Percentiles rank a stretch among this genome's conserved stretches.
phyloP scores from a whole-genome alignment of 2,797 vertebrate species.

The Chaetophractus vellerosus region DNA sequence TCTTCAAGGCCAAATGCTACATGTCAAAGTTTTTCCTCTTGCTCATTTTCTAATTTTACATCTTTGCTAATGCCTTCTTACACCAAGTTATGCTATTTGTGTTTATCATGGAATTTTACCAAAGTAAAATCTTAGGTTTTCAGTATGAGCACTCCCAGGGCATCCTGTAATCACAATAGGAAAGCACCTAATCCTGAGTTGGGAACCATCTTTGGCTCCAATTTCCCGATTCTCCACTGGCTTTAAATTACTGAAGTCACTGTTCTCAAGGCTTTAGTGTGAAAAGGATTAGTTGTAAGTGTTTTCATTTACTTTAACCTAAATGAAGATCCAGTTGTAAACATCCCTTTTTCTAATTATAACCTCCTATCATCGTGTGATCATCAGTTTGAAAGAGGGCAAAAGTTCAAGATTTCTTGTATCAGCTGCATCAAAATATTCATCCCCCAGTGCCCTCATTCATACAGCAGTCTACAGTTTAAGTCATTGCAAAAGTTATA shows the following conservation, averaged over 20 bases:
- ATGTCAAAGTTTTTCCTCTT: neutral
- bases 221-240: slow-evolving; percentile 30
- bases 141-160: neutral
- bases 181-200: neutral
- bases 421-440: neutral
- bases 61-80: neutral
- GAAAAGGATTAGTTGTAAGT: neutral
- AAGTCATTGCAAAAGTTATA: slow-evolving; percentile 46
- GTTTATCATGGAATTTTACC: neutral
- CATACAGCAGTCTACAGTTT: neutral
- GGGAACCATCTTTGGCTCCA: neutral
- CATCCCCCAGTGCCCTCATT: neutral
- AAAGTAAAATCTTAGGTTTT: neutral
- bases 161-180: neutral
- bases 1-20: neutral
- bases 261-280: neutral
- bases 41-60: neutral
- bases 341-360: neutral
- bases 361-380: neutral
- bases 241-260: neutral
- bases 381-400: neutral
- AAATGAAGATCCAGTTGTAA: slow-evolving; percentile 9
- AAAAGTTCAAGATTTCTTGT: slow-evolving; percentile 8
- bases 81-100: neutral
- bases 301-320: neutral